A percentile compares a stretch with the other conserved stretches of the same genome.
These are phyloP conservation scores for Gymnothorax javanicus DNA, from an alignment of 2,797 vertebrate genomes.

Conservation along the genomic window DNA sequence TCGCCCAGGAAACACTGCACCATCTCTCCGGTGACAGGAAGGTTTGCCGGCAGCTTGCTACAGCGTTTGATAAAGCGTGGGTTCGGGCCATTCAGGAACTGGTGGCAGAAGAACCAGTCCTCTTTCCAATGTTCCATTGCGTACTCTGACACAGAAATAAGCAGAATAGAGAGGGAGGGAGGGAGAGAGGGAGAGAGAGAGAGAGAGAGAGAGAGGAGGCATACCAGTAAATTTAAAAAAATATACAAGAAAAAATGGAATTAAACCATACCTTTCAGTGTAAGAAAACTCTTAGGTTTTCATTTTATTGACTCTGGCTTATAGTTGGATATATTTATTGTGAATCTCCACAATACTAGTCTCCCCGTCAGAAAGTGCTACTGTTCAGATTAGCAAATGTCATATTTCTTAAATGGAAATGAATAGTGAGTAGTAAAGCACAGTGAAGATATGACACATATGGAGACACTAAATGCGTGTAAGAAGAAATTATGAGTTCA, in stretches of 20 bases:
- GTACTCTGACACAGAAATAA: constrained; percentile 66
- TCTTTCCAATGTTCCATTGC: constrained; percentile 80
- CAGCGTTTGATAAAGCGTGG: constrained; percentile 71
- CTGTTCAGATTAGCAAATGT: neutral
- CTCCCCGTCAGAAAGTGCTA: neutral
- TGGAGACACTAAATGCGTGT: too few species aligned
- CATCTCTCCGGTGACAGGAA: constrained; percentile 64
- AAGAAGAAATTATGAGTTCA: too few species aligned
- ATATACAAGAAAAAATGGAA: neutral
- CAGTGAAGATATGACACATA: neutral
- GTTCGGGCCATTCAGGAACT: constrained; percentile 82
- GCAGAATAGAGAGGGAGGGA: neutral
- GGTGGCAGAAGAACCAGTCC: constrained; percentile 82
- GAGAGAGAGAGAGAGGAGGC: neutral
- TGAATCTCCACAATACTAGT: neutral
- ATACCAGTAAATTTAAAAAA: neutral
- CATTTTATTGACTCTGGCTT: neutral
- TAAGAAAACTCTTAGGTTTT: neutral
- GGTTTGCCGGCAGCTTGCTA: constrained; percentile 60
- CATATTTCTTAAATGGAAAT: too few species aligned
- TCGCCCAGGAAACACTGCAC: constrained; percentile 61
- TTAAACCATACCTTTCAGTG: constrained; percentile 26
- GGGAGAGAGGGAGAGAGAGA: neutral
- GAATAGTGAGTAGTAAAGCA: neutral
- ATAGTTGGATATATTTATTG: neutral